phyloP scores from a whole-genome alignment of 2,113 vertebrate species.

The Turdus rufiventris region DNA sequence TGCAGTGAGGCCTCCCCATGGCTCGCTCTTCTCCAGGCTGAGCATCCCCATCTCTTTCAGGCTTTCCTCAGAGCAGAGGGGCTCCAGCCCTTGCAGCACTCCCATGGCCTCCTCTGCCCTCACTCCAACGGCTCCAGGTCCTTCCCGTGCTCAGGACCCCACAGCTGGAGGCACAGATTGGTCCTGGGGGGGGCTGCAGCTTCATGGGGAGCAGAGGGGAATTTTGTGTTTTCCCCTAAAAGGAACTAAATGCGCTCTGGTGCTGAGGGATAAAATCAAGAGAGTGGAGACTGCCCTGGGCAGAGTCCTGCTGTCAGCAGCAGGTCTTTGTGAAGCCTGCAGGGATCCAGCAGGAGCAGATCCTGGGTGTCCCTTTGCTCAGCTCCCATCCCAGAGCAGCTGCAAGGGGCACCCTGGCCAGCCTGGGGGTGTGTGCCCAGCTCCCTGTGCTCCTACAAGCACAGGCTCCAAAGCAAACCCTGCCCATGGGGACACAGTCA shows the following conservation, averaged over 20 bases:
- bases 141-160: not conserved
- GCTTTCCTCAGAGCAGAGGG: not conserved
- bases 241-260: not conserved
- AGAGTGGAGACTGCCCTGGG: accelerated
- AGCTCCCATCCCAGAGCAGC: not conserved
- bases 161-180: not conserved
- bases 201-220: not conserved
- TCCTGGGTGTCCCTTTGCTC: not conserved
- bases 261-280: not conserved
- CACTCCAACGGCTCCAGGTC: not conserved
- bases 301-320: not conserved
- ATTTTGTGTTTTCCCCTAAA: not conserved
- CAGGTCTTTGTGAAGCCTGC: not conserved
- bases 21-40: not conserved
- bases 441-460: not conserved
- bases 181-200: not conserved
- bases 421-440: not conserved
- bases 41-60: not conserved
- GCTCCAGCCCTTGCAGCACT: not conserved
- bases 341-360: not conserved
- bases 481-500: not conserved
- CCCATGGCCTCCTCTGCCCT: not conserved
- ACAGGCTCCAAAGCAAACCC: not conserved
- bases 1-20: accelerated
- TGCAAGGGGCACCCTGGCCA: not conserved